Evolutionary conservation across 2,113 vertebrate genomes (phyloP), one percentile per base, ranked within the genome.

Genomic region (Boulengeromyrus knoepffleri): DNA sequence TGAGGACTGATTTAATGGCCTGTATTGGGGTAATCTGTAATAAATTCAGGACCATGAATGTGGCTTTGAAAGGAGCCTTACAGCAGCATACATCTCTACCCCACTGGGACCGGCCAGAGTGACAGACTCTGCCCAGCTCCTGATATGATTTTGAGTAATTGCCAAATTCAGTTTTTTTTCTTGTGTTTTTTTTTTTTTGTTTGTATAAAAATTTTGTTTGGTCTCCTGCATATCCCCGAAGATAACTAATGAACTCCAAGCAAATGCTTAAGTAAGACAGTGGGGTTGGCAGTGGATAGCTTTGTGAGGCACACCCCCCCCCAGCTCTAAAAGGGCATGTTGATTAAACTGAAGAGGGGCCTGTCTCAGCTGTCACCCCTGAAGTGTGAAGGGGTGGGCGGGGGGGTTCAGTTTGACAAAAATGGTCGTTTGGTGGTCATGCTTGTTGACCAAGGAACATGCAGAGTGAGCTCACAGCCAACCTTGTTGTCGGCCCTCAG

Each of bases 251-350:
- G 21, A 85, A 85, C 85, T 27, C 21, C 19, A 24, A 86, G 27
- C 27, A n/a, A 52, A 36, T n/a, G 49, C 27, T 5, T 36, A 21
- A 39, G 74, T 49, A 27, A n/a, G 10, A 47, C 46, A n/a, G 24
- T n/a, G 45, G 47, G 21, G 13, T 21, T 39, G 42, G 86, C 24
- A 86, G 45, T 49, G 84, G 24, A 49, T 47, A 21, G 24, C 8
- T 50, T 15, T 31, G 50, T 39, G n/a, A 50, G n/a, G 45, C 47
- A 19, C 56, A 88, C 74, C 80, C 84, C 83, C 53, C n/a, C 88
- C 88, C 39, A 39, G n/a, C 90, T 90, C 90, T 90, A 91, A 90
- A 91, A 70, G 91, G 84, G 89, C 74, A 91, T 89, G 89, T 89
- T 90, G 91, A 91, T 91, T 70, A 70, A 53, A 53, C 85, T 49